Base-by-base conservation (phyloP, 2,113 vertebrate genomes). In the Eleginops maclovinus region DNA sequence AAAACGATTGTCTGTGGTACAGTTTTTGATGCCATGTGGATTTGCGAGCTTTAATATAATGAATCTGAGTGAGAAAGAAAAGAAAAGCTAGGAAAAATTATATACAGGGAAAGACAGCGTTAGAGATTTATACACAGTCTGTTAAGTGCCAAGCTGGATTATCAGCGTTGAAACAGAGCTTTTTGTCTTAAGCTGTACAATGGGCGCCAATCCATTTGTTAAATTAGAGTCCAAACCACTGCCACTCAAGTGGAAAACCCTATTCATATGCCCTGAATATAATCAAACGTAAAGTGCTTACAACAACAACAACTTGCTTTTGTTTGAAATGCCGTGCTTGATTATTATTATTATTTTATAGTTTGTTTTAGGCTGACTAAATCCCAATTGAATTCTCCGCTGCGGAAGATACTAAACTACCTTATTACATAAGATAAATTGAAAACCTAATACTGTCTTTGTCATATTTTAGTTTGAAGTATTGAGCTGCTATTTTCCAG, bases 161-260 rank as follows among this genome's bases (percentile, higher is more conserved):
- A 95, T 94, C 91, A 94, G 90, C 87, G 77, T 87, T 89, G 87
- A 94, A 92, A 93, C 91, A 94, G 90, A 92, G 87, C 92, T 92
- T 90, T 93, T 92, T 91, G 89, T 89, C 80, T 90, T 91, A 88
- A 93, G 87, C 88, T 90, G 77, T 92, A 94, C 92, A 94, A 92
- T 93, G 89, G 93, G 90, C 79, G 70, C 87, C 86, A 92, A 93
- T 91, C 88, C 92, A 93, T 94, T 93, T 93, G 90, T 93, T 92
- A 94, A 94, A 92, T 93, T 91, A 90, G 72, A 92, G 88, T 90
- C 88, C 89, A 88, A 88, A 87, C 88, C 87, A 84, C 74, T 76
- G 84, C 86, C 87, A 92, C 82, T 94, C 89, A 90, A 87, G 90
- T 91, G 84, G 87, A 89, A 94, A 92, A 81, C 82, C 59, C 80